A percentile compares a stretch with the other conserved stretches of the same genome.
phyloP scores from a whole-genome alignment of 1,140 invertebrate genomes.

The Ptiloglossa arizonensis region DNA sequence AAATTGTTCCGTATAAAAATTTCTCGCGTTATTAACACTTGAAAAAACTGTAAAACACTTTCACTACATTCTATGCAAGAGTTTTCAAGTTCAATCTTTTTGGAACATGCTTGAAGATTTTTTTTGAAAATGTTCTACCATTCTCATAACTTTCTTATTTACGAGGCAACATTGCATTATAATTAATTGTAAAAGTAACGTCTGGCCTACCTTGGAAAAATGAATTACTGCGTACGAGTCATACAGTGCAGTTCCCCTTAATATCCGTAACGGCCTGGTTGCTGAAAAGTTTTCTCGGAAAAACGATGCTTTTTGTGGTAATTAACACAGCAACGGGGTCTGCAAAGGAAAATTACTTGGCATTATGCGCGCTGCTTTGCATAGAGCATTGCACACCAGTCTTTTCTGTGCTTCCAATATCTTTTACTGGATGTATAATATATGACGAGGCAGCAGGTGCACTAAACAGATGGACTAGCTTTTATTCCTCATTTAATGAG shows the following conservation, averaged over 20 bases:
- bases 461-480: not conserved
- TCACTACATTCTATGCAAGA: not conserved
- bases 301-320: not conserved
- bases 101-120: no score
- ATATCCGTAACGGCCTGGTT: not conserved
- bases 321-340: constrained; percentile 3
- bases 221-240: not conserved
- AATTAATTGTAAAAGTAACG: not conserved
- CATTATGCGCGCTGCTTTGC: not conserved
- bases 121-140: no score
- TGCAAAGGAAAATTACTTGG: not conserved
- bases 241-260: not conserved
- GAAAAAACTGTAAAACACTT: no score
- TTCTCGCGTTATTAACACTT: not conserved
- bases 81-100: no score
- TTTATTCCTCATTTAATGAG: not conserved
- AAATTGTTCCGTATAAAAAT: not conserved
- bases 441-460: not conserved
- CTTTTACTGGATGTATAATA: not conserved
- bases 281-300: not conserved
- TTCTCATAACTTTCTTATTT: constrained; percentile 11
- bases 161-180: not conserved
- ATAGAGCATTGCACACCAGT: not conserved
- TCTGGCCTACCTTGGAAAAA: not conserved
- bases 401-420: not conserved